Evolutionary conservation across 2,797 vertebrate genomes (phyloP).

Genomic region (Rousettus madagascariensis): DNA sequence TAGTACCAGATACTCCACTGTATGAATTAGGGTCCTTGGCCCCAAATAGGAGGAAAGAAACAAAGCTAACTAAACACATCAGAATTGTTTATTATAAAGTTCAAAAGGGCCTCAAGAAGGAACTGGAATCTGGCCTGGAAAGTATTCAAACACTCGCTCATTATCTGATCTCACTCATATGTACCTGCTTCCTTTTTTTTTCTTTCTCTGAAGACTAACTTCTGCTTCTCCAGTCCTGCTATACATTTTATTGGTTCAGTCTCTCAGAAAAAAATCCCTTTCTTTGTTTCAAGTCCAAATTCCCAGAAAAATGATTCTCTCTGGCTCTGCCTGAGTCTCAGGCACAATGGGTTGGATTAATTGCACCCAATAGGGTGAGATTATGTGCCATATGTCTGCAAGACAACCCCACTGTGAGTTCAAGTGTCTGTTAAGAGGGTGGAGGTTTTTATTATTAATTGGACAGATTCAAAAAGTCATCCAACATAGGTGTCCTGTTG

Average conservation of each 20-base stretch:
- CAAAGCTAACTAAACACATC: not conserved
- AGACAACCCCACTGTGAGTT: too few relatives aligned
- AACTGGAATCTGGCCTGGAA: not conserved
- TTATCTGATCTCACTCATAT: not conserved
- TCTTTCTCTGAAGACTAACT: not conserved
- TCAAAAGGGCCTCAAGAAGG: not conserved
- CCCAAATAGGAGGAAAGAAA: not conserved
- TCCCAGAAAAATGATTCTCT: not conserved
- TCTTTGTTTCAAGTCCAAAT: not conserved
- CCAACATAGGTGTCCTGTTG: not conserved
- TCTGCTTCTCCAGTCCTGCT: not conserved
- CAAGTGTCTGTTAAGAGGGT: not conserved
- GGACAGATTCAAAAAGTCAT: not conserved
- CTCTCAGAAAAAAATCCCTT: not conserved
- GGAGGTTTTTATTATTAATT: not conserved
- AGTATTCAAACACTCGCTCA: not conserved
- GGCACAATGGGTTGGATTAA: not conserved
- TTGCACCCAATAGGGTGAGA: not conserved
- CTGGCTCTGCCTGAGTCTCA: not conserved
- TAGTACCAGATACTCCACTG: not conserved
- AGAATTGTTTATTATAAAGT: not conserved
- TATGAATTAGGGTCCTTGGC: not conserved
- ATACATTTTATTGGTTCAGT: not conserved
- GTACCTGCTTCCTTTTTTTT: not conserved
- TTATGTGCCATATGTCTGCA: not conserved